phyloP scores from a whole-genome alignment of 2,888 invertebrate genomes.

The Chironomus tentans region DNA sequence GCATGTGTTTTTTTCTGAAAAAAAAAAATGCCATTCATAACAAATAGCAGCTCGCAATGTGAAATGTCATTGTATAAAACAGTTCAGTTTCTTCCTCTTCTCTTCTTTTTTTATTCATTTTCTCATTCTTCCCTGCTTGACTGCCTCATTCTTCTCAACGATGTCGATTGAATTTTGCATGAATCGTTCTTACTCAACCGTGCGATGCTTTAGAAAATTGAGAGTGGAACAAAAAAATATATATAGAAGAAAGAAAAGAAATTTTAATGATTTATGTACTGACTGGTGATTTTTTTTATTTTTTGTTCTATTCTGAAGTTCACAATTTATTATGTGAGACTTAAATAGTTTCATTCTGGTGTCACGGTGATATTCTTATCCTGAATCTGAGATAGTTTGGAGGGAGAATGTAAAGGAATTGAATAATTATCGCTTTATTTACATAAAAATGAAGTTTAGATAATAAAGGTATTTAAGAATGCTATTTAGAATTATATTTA shows the following conservation, averaged over 20 bases:
- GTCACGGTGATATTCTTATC: too few relatives aligned
- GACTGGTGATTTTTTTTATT: neutral
- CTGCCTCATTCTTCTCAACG: neutral
- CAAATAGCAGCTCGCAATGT: neutral
- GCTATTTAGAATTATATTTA: too few relatives aligned
- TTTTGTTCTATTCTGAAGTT: neutral
- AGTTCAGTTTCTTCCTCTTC: neutral
- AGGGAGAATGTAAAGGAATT: too few relatives aligned
- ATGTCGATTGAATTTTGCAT: neutral
- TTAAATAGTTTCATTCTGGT: too few relatives aligned
- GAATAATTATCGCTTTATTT: too few relatives aligned
- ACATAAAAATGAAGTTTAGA: too few relatives aligned
- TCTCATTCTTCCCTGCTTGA: neutral
- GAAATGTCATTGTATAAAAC: constrained; percentile 5
- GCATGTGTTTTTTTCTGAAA: neutral
- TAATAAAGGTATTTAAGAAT: too few relatives aligned
- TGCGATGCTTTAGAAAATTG: neutral
- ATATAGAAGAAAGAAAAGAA: neutral
- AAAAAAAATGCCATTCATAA: neutral
- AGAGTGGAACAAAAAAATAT: neutral
- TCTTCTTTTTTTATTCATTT: neutral
- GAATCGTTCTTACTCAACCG: constrained; percentile 8
- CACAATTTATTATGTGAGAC: too few relatives aligned
- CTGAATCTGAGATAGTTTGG: too few relatives aligned
- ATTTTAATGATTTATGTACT: constrained; percentile 2